Base-by-base conservation (phyloP, 2,113 vertebrate genomes). In the Pteropus alecto region DNA sequence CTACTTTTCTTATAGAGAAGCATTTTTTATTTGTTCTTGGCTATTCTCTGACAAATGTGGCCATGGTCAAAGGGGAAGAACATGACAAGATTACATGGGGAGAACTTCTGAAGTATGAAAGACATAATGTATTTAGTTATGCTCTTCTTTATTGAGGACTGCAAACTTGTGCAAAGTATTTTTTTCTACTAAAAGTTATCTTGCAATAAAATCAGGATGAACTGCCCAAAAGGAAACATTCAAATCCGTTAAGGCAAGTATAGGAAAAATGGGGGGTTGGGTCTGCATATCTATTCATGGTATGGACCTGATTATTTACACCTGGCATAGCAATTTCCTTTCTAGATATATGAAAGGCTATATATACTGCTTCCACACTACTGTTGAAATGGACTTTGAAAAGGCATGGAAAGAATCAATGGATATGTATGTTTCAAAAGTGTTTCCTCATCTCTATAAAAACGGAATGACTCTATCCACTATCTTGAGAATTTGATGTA, bases 211-310 rank as follows among this genome's bases (percentile, higher is more conserved):
- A 84, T 71, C 24, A 78, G 33, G 28, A 73, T 38, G 6, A 65
- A 8, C n/a, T 43, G 2, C 30, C 1, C 0, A 41, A 33, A 18
- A 15, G 6, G 9, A 51, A 51, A 0, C 3, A 54, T 54, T 41
- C 68, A 89, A 41, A 73, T 1, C 38, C 48, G 13, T 46, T 48
- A 63, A 82, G 12, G 18, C 8, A 83, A 22, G 6, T 30, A 0
- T n/a, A 90, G 60, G 13, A 9, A 78, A 85, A 48, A 91, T 3
- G 7, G n/a, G 26, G 28, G 7, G 13, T 15, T 81, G 0, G 1
- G 13, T 90, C 10, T 82, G 2, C 15, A 14, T 28, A 26, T 63
- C 28, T 78, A 0, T 76, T 2, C 13, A 58, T 12, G 51, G 7
- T n/a, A 24, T 22, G 33, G 8, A 7, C 28, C 28, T 48, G 21